Base-by-base conservation (phyloP, 2,113 vertebrate genomes). In the Dendrocopos noguchii region DNA sequence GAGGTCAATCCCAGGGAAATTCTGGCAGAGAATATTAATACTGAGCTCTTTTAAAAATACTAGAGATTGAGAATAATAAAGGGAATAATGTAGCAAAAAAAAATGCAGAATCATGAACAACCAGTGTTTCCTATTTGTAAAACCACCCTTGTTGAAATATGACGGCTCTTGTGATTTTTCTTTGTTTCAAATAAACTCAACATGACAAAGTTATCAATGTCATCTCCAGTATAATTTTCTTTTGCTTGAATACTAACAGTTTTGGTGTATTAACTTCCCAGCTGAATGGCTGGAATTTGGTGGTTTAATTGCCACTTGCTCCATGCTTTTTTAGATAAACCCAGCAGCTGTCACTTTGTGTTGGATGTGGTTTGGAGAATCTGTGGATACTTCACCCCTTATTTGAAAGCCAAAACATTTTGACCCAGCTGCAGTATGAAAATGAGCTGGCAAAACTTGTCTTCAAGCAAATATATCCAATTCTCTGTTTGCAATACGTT, bases 291-390 rank as follows among this genome's bases (percentile, higher is more conserved):
- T 95, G 60, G 88, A 97, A 96, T 95, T 96, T 95, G 89, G 91
- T 94, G 75, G 53, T 96, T 97, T 97, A 94, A 96, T 95, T 96
- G 90, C 88, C 92, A 94, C 94, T 97, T 95, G 64, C 96, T 95
- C 95, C 91, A 83, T 91, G 93, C 94, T 96, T 95, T 95, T 90
- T 90, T 44, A 89, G 93, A 97, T 97, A 97, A 97, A 96, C 90
- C 95, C 95, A 97, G 93, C 97, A 97, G 96, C 97, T 97, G 95
- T 94, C 96, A 91, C 86, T 92, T 94, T 88, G 74, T 88, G 60
- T 94, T 96, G 96, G 94, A 96, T 2, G 20, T 91, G 84, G 78
- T 95, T 96, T 96, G 95, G 94, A 97, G 96, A 96, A 87, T 96
- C 93, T 97, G 83, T 94, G 95, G 93, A 90, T 89, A 87, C 87